These are phyloP conservation scores for Phyto melanocephala DNA, from an alignment of 2,888 invertebrate species.

Conservation along the genomic window DNA sequence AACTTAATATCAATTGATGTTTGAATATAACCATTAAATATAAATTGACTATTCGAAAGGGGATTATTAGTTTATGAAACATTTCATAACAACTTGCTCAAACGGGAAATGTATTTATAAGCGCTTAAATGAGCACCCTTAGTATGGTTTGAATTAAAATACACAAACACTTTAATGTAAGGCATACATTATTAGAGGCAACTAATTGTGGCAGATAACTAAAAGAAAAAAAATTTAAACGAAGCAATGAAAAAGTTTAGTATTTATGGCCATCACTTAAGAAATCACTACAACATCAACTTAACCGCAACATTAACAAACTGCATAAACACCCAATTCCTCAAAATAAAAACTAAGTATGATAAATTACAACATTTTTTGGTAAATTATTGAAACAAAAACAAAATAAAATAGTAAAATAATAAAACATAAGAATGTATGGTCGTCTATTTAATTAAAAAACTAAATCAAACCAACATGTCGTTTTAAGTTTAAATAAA, in stretches of 20 bases:
- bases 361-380: constrained; percentile 29
- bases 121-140: too few relatives aligned
- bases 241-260: neutral
- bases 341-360: constrained; percentile 21
- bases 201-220: neutral
- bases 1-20: too few relatives aligned
- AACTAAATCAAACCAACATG: neutral
- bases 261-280: constrained; percentile 23
- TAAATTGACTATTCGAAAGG: too few relatives aligned
- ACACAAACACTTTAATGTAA: neutral
- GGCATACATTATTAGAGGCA: neutral
- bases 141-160: too few relatives aligned
- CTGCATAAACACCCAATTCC: constrained; percentile 18
- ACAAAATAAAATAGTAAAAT: constrained; percentile 33
- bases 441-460: constrained; percentile 16
- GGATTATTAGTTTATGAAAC: too few relatives aligned
- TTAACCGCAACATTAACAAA: neutral
- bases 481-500: constrained; percentile 30
- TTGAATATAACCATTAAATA: too few relatives aligned
- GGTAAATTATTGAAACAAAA: constrained; percentile 40
- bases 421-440: constrained; percentile 28
- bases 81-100: too few relatives aligned
- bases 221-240: neutral
- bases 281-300: too few relatives aligned
- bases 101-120: too few relatives aligned